phyloP scores from a whole-genome alignment of 2,797 vertebrate genomes.

The Pelobates cultripes region DNA sequence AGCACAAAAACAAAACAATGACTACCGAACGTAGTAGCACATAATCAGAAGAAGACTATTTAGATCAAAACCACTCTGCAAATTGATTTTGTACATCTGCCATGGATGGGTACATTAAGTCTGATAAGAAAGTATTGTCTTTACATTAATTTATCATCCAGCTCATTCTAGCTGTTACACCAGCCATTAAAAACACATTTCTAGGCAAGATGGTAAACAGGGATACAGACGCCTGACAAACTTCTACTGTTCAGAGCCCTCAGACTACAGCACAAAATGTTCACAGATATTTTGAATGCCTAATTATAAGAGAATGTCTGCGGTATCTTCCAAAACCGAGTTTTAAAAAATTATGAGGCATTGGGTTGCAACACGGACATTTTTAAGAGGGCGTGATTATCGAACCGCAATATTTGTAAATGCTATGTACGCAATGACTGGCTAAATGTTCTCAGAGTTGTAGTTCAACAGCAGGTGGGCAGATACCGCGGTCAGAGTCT shows the following conservation, averaged over 20 bases:
- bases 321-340: constrained; percentile 31
- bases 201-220: constrained; percentile 31
- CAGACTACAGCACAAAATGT: constrained; percentile 37
- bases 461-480: too few relatives aligned
- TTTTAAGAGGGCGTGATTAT: too few relatives aligned
- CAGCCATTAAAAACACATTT: constrained; percentile 54
- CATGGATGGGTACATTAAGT: constrained; percentile 13
- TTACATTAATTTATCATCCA: constrained; percentile 32
- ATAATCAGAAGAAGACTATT: constrained; percentile 23
- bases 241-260: constrained; percentile 12
- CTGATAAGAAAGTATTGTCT: constrained; percentile 21
- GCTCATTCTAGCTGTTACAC: constrained; percentile 18
- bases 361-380: neutral
- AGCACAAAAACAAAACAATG: neutral
- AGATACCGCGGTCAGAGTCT: too few relatives aligned
- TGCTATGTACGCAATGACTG: too few relatives aligned
- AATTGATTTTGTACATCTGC: constrained; percentile 43
- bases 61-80: constrained; percentile 14
- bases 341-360: constrained; percentile 30
- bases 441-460: too few relatives aligned
- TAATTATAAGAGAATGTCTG: constrained; percentile 50
- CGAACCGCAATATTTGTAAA: too few relatives aligned
- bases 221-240: constrained; percentile 38
- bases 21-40: constrained; percentile 18
- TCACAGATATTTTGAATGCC: constrained; percentile 23